Base-by-base conservation (phyloP, 2,888 invertebrate genomes). In the Chrysolina haemoptera region DNA sequence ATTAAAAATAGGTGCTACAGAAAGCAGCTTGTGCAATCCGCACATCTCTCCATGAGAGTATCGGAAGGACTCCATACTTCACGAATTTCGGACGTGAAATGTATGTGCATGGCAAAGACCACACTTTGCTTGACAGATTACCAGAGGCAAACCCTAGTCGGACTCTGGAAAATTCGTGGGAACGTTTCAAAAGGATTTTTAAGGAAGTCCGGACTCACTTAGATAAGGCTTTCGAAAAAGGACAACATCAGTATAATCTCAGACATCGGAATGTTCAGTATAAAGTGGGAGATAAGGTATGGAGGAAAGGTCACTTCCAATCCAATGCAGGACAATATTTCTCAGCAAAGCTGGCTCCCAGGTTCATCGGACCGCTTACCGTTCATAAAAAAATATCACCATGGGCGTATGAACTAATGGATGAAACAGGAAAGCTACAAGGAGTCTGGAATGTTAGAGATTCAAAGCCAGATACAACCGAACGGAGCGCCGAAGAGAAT, bases 21-120 rank as follows among this genome's bases (percentile, higher is more conserved):
- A 69, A 76, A 48, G 41, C 80, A 6, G 68, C 71, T 1, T 80
- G 79, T 74, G 77, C 79, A 14, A 66, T 80, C 8, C 70, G 79
- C 55, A 77, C 77, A 0, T 68, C 75, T 10, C 71, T 63, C 41
- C 79, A 79, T 53, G 77, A 80, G 71, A 70, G 73, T 5, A 80
- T 78, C 1, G 68, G 70, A 1, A 43, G 70, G 1, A 72, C 72
- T n/a, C 75, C 78, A 8, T 79, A 74, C 55, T 78, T 76, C 62
- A 27, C 20, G 11, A 62, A 62, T 27, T 62, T 62, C 62, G 62
- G 62, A 11, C 9, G 35, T 1, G 62, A 62, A 62, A 62, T 62
- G 62, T 46, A 14, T 14, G 14, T 46, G 11, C 46, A 46, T 46
- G 46, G 46, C 12, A 46, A 46, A 14, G 46, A 46, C 12, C 46